Base-by-base conservation (phyloP, 2,888 invertebrate genomes). In the Brenthis daphne region DNA sequence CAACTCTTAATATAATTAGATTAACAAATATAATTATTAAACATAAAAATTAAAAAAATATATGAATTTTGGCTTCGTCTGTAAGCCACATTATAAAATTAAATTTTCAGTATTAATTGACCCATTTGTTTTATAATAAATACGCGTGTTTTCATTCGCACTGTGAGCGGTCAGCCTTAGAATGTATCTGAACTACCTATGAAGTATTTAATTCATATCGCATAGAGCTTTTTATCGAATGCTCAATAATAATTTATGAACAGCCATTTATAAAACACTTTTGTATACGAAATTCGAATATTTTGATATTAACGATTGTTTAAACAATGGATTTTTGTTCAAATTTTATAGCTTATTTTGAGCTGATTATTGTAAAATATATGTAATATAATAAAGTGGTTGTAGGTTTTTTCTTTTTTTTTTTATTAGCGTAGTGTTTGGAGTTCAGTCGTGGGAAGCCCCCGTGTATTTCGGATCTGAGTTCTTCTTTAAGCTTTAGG, bases 121-220 rank as follows among this genome's bases (percentile, higher is more conserved):
- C n/a, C 3, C 8, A 51, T n/a, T 13, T 51, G 51, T 51, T 51
- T 55, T 16, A 8, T 37, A 6, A 37, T 11, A 20, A 37, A 63
- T 13, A 4, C 54, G 51, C 55, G 57, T 64, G 37, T 37, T 37
- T 60, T 67, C 50, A 16, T 33, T 14, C n/a, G 3, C 29, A 13
- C 13, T 24, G 29, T n/a, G 29, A 16, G 43, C 14, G 53, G 60
- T 33, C 13, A 20, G 56, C 50, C 68, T 58, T 58, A 58, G 48
- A 60, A 61, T 47, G 51, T 53, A 33, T 64, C 58, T 61, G 57
- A 65, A 69, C 63, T 69, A 51, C 65, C 67, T 63, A 67, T 67
- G 57, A 69, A 65, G 65, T 54, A 63, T 67, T 69, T 69, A 67
- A 70, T 67, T 65, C 65, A 67, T 68, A 67, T 61, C 57, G 63